A percentile compares a stretch with the other conserved stretches of the same genome.
Evolutionary conservation across 2,113 vertebrate species (phyloP).

Genomic region (Oncorhynchus gorbuscha): DNA sequence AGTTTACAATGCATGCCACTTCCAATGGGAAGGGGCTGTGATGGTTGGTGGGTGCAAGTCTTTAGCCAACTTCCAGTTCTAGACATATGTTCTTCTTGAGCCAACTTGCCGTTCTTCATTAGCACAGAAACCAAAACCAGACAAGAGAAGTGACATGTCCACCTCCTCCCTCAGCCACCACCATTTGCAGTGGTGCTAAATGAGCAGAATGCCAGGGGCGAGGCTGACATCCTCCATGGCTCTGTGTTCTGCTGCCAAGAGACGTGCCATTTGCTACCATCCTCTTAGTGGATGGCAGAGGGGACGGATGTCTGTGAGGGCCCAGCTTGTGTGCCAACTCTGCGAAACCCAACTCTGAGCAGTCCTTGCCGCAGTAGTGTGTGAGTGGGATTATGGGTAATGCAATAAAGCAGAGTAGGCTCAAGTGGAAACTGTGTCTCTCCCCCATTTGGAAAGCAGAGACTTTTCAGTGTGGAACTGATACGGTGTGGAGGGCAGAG

Average conservation of each 20-base stretch:
- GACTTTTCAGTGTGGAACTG: not conserved
- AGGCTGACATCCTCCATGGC: not conserved
- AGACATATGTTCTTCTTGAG: too few relatives aligned
- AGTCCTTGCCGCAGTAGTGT: not conserved
- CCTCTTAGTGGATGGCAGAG: not conserved
- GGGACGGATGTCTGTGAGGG: not conserved
- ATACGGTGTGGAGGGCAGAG: not conserved
- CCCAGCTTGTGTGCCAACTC: not conserved
- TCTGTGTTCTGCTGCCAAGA: conserved; percentile 2
- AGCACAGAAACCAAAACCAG: not conserved
- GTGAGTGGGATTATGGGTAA: conserved; percentile 3
- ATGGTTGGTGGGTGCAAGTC: too few relatives aligned
- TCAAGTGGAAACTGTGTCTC: not conserved
- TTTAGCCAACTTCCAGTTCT: too few relatives aligned
- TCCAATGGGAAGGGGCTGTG: too few relatives aligned
- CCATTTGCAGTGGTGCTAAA: not conserved
- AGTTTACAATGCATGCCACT: too few relatives aligned
- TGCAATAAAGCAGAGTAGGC: not conserved
- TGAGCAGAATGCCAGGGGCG: not conserved
- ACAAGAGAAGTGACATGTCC: not conserved
- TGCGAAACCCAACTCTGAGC: not conserved
- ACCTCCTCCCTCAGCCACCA: not conserved
- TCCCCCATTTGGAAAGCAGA: not conserved
- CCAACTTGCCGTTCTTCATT: not conserved
- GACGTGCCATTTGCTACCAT: not conserved